These are phyloP conservation scores for Ochropleura leucogaster DNA, from an alignment of 2,888 invertebrate species.

Conservation along the genomic window DNA sequence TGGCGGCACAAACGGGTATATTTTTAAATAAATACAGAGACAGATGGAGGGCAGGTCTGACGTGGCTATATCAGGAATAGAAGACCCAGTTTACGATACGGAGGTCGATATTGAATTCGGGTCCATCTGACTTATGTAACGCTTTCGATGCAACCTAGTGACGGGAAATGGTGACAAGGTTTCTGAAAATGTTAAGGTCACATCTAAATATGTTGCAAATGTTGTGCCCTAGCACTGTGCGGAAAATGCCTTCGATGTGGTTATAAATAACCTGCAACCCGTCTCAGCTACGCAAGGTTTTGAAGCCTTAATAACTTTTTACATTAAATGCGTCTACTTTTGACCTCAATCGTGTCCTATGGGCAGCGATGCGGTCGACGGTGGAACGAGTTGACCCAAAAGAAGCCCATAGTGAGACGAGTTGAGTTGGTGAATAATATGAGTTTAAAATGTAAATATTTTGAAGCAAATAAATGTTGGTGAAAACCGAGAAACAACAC, in stretches of 20 bases:
- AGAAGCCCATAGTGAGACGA: too few species aligned
- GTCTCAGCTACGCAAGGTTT: too few species aligned
- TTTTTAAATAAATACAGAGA: conserved; percentile 55
- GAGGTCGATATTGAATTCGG: conserved; percentile 38
- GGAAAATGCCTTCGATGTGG: conserved; percentile 2
- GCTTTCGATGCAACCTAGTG: conserved; percentile 38
- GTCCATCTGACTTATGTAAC: conserved; percentile 22
- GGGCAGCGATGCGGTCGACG: too few species aligned
- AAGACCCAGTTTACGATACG: conserved; percentile 48
- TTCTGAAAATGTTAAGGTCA: conserved; percentile 38
- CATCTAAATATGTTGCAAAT: conserved; percentile 16
- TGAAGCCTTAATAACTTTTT: not conserved
- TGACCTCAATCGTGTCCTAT: too few species aligned
- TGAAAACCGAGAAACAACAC: not conserved
- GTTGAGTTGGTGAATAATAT: too few species aligned
- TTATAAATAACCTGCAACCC: conserved; percentile 2
- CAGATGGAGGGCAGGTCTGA: conserved; percentile 44
- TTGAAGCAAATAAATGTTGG: not conserved
- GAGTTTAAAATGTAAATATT: not conserved
- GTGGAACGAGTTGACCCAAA: too few species aligned
- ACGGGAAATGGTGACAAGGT: conserved; percentile 14
- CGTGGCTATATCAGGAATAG: conserved; percentile 50
- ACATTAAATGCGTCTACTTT: too few species aligned
- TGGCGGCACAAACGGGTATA: conserved; percentile 54
- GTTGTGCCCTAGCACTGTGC: not conserved